These are phyloP conservation scores for Lucinisca nassula DNA, from an alignment of 2,888 invertebrate species.

Conservation along the genomic window DNA sequence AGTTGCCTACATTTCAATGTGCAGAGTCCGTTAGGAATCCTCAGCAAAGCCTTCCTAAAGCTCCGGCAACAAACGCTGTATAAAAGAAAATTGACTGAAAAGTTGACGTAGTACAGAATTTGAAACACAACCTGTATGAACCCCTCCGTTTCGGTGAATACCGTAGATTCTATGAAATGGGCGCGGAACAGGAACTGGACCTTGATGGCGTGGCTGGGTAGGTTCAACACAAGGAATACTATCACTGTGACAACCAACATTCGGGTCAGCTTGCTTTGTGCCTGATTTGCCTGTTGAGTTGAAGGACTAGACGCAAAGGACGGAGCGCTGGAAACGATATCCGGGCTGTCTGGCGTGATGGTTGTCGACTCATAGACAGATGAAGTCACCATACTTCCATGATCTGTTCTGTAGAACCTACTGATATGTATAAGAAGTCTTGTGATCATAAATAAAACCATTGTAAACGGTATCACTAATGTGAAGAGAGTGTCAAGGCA, in stretches of 20 bases:
- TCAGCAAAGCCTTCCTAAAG: conserved; percentile 76
- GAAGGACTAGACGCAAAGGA: neutral
- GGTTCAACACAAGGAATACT: conserved; percentile 93
- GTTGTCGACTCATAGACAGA: conserved; percentile 26
- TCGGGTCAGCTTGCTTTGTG: conserved; percentile 90
- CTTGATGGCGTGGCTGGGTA: conserved; percentile 81
- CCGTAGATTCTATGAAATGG: conserved; percentile 65
- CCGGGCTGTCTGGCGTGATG: conserved; percentile 16
- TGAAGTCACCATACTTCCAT: conserved; percentile 44
- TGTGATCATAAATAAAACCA: conserved; percentile 92
- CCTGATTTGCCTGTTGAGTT: conserved; percentile 59
- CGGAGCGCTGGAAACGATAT: neutral
- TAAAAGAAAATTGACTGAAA: conserved; percentile 91
- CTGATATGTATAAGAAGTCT: conserved; percentile 92
- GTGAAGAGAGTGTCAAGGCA: conserved; percentile 92
- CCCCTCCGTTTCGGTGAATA: conserved; percentile 69
- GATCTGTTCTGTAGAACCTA: conserved; percentile 70
- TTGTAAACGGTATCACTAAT: conserved; percentile 92
- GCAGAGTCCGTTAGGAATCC: conserved; percentile 55
- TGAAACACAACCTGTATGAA: conserved; percentile 89
- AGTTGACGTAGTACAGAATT: conserved; percentile 93
- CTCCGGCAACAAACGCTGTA: conserved; percentile 91
- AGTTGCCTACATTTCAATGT: conserved; percentile 24
- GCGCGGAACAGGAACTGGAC: conserved; percentile 77
- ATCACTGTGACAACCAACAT: conserved; percentile 95